Base-by-base conservation (phyloP, 2,113 vertebrate species). In the Etia nguti region DNA sequence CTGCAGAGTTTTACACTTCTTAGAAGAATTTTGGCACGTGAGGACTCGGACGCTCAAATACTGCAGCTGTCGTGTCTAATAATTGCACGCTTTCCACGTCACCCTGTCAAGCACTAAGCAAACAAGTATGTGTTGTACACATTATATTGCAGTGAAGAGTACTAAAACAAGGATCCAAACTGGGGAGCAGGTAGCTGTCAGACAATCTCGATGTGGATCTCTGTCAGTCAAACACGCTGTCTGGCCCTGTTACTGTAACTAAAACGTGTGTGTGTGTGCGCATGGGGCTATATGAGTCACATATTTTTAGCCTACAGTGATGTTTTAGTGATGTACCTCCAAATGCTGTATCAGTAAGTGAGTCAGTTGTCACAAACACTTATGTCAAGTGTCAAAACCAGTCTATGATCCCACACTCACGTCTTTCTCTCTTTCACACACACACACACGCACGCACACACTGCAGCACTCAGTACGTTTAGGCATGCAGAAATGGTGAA, bases 381-480 rank as follows among this genome's bases (percentile, higher is more conserved):
- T 86, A 89, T 52, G 70, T 90, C 91, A 91, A 86, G 79, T 91
- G 88, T 93, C 91, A 91, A 43, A 86, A 84, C 80, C 86, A 62
- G 88, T 54, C 59, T 75, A 84, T 92, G 88, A 92, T 91, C 46
- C 43, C 34, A 41, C 57, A 55, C 36, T 24, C 18, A 5, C 24
- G 46, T 36, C 62, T 41, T 18, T 65, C 60, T 3, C 31, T n/a
- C 18, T 4, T n/a, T n/a, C 57, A 10, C 9, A 34, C 18, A 80
- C 26, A 85, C 20, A 55, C 60, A 22, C 18, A 43, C 54, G 41
- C 59, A 85, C 54, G 59, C 83, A 80, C 60, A 68, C 82, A 79
- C 83, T 6, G 59, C 6, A n/a, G 18, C 31, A 36, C 60, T 65
- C 1, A 2, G 6, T 65, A 18, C 10, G 2, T 65, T 65, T 65